Evolutionary conservation across 2,113 vertebrate species (phyloP).

Genomic region (Prolemur simus): DNA sequence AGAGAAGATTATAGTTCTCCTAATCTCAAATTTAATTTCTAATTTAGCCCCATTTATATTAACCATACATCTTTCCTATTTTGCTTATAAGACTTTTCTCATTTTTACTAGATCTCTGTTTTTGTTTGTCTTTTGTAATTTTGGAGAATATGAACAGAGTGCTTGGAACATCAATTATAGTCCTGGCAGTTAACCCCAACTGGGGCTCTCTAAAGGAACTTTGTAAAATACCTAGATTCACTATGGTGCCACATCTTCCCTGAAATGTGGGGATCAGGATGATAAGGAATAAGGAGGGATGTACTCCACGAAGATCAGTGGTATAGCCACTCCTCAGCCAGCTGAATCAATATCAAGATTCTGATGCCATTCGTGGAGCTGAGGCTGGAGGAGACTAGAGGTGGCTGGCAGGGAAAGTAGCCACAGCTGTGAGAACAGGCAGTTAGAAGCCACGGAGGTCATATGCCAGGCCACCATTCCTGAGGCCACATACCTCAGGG

Average conservation of each 20-base stretch:
- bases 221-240: background rate
- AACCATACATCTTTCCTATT: background rate
- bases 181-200: rapidly evolving
- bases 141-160: background rate
- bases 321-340: background rate
- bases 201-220: background rate
- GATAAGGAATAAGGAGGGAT: background rate
- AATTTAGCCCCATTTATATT: background rate
- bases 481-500: background rate
- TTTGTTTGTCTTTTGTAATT: background rate
- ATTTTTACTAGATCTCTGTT: background rate
- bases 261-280: background rate
- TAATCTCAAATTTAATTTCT: background rate
- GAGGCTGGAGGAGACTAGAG: background rate
- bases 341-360: background rate
- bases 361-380: background rate
- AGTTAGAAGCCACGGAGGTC: background rate
- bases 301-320: background rate
- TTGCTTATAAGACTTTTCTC: background rate
- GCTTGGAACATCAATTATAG: background rate
- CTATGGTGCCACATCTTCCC: background rate
- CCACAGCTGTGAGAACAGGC: background rate
- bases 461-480: background rate
- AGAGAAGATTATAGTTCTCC: background rate
- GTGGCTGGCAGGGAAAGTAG: background rate